These are phyloP conservation scores for Cantharis flavilabris DNA, from an alignment of 2,888 invertebrate genomes.

Conservation along the genomic window DNA sequence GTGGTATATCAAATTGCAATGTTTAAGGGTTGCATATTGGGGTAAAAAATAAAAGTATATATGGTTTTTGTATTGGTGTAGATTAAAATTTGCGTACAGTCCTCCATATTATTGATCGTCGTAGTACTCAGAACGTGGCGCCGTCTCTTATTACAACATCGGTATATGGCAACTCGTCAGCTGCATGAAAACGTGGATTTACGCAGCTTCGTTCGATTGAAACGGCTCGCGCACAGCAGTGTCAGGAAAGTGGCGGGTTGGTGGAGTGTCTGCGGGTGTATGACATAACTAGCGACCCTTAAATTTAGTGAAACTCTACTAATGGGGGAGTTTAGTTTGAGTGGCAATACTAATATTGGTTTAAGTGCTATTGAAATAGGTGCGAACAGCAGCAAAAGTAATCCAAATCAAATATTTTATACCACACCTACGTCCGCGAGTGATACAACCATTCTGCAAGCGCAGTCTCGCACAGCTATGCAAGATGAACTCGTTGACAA, in stretches of 20 bases:
- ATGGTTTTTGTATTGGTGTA: background rate
- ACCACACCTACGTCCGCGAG: conserved; percentile 50
- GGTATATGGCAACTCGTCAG: conserved; percentile 16
- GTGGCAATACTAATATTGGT: conserved; percentile 55
- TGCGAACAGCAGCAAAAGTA: conserved; percentile 49
- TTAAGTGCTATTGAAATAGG: conserved; percentile 55
- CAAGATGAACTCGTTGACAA: conserved; percentile 56
- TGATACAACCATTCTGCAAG: conserved; percentile 41
- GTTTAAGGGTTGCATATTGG: background rate
- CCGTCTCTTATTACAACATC: conserved; percentile 9
- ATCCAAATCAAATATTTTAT: conserved; percentile 49
- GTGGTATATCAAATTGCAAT: background rate
- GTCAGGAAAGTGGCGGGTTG: conserved; percentile 49
- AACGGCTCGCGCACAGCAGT: conserved; percentile 30
- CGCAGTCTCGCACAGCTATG: conserved; percentile 52
- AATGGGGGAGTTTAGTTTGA: conserved; percentile 58
- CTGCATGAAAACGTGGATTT: conserved; percentile 26
- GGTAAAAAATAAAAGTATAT: background rate
- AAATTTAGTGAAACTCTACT: conserved; percentile 50
- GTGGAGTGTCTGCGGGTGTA: conserved; percentile 47
- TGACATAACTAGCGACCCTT: conserved; percentile 44
- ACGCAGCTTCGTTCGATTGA: conserved; percentile 39
- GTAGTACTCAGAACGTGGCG: conserved; percentile 3
- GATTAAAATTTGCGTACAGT: background rate
- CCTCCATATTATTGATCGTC: background rate